These are phyloP conservation scores for Tenthredo scrophulariae DNA, from an alignment of 2,888 invertebrate species.

Conservation along the genomic window DNA sequence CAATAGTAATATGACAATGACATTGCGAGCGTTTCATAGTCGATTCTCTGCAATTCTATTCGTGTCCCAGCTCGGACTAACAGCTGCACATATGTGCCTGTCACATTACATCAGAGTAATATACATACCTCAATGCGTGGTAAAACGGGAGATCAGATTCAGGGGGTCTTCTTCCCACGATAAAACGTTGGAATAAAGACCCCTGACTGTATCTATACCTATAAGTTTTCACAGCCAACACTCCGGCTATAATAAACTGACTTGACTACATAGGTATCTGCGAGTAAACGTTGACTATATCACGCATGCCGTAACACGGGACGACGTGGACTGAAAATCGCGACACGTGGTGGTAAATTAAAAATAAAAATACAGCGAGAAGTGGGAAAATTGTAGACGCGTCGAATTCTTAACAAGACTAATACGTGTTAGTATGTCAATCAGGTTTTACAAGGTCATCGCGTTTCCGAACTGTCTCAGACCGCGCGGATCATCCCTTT, in stretches of 20 bases:
- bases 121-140: neutral
- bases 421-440: neutral
- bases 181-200: neutral
- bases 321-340: conserved; percentile 14
- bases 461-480: conserved; percentile 2
- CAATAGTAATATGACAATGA: conserved; percentile 75
- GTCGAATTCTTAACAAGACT: neutral
- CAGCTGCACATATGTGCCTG: neutral
- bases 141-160: neutral
- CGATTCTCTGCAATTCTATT: conserved; percentile 44
- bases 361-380: conserved; percentile 4
- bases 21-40: conserved; percentile 66
- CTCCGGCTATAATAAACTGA: conserved; percentile 19
- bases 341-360: conserved; percentile 2
- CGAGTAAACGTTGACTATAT: neutral
- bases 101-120: neutral
- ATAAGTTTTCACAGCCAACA: conserved; percentile 1
- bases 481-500: neutral
- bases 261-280: neutral
- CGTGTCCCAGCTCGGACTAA: neutral
- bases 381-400: neutral
- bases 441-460: conserved; percentile 5
- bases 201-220: neutral
- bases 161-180: neutral
- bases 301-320: neutral